These are phyloP conservation scores for Sycobia sp. DNA, from an alignment of 1,140 invertebrate genomes.

Conservation along the genomic window DNA sequence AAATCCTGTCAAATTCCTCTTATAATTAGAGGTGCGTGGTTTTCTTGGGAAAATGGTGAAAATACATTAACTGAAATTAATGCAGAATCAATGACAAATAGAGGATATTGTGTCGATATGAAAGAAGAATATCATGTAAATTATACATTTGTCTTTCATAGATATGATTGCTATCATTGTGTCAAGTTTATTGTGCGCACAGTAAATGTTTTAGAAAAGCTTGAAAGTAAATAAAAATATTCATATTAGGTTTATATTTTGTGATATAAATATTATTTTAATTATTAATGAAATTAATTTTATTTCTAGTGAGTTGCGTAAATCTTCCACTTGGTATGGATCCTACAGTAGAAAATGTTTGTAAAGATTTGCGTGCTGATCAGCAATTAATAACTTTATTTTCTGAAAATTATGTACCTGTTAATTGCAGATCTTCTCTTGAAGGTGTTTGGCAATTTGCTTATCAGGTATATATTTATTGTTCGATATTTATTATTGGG, in stretches of 20 bases:
- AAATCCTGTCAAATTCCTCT: conserved; percentile 68
- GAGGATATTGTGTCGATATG: conserved; percentile 76
- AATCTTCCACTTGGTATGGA: conserved; percentile 67
- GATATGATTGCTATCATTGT: conserved; percentile 79
- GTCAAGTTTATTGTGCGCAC: conserved; percentile 85
- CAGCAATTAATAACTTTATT: conserved; percentile 86
- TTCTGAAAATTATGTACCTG: conserved; percentile 86
- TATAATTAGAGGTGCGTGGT: conserved; percentile 84
- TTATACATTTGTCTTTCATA: conserved; percentile 83
- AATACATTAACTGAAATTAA: conserved; percentile 85
- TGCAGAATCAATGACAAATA: conserved; percentile 73
- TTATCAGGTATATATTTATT: conserved; percentile 72
- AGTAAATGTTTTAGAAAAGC: conserved; percentile 71
- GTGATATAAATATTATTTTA: conserved; percentile 25
- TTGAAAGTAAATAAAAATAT: conserved; percentile 12
- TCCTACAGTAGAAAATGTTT: conserved; percentile 79
- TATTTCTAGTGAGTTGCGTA: conserved; percentile 72
- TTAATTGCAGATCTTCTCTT: conserved; percentile 89
- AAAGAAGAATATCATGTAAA: conserved; percentile 77
- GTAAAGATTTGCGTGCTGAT: conserved; percentile 72
- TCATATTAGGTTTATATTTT: background rate
- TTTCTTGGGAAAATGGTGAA: conserved; percentile 85
- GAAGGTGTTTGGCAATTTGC: conserved; percentile 96
- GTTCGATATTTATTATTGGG: too few species aligned
- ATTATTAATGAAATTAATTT: too few species aligned